Base-by-base conservation (phyloP, 1,140 invertebrate species). In the Drosophila insularis region DNA sequence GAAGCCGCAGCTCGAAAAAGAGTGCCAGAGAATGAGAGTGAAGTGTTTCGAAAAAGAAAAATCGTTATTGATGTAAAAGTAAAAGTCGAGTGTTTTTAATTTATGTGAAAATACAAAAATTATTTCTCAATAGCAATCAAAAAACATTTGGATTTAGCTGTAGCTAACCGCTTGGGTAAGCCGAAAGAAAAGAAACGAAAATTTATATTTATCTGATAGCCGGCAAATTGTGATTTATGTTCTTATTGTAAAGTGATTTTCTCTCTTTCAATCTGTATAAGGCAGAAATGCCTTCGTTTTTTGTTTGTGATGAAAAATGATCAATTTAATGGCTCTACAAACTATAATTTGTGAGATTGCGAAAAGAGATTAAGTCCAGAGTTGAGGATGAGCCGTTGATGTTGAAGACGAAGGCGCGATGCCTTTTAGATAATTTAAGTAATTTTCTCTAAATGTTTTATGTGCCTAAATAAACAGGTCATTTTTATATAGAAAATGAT, bases 171-270 rank as follows among this genome's bases (percentile, higher is more conserved):
- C 55, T 32, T 5, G 14, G 55, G 55, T 58, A 37, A 58, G 55
- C 31, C 17, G 10, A 58, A 58, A 35, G 14, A 50, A 50, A 43
- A 50, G 17, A 50, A 50, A 46, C 27, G 6, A 56, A 37, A 37
- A 35, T 58, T 58, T 63, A 31, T 43, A 61, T 61, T 60, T 39
- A 39, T 43, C 35, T 13, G 37, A 21, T n/a, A 32, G n/a, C 11
- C n/a, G 31, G 53, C 21, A 73, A 68, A 78, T 78, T 75, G 75
- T 78, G 72, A 78, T 78, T 78, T 78, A 78, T 78, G 68, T 63
- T 67, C 71, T 74, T 56, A 59, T 40, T 71, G 55, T 74, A 37
- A 31, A 56, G 59, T 61, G 67, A 58, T 53, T 56, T 56, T 14
- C 54, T 19, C 31, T 19, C 19, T 17, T 3, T 37, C 35, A 13